phyloP scores from a whole-genome alignment of 2,797 vertebrate species.

The Cichlasoma orientale region DNA sequence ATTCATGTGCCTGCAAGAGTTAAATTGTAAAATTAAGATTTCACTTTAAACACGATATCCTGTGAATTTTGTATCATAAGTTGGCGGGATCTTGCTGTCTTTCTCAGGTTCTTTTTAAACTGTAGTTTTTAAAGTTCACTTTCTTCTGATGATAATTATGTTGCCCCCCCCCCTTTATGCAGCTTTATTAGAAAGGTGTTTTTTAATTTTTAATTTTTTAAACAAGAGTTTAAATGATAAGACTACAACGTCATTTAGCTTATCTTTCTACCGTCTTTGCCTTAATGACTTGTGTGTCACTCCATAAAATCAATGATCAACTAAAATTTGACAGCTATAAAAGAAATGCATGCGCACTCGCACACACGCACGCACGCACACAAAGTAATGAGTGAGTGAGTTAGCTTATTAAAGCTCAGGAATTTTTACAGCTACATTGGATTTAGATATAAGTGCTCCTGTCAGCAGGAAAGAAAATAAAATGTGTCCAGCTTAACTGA shows the following conservation, averaged over 20 bases:
- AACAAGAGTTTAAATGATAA: neutral
- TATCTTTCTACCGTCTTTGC: neutral
- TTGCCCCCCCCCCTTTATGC: neutral
- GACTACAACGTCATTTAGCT: too few relatives aligned
- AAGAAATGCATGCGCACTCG: neutral
- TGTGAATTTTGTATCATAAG: neutral
- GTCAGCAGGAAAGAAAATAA: slow-evolving; percentile 15
- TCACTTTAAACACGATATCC: neutral
- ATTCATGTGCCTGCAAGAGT: neutral
- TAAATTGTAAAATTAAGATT: neutral
- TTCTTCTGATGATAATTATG: neutral
- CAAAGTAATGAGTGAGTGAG: neutral
- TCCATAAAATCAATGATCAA: slow-evolving; percentile 6
- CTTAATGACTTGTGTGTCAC: neutral
- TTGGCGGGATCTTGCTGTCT: neutral
- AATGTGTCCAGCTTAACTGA: neutral
- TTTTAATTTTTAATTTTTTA: neutral
- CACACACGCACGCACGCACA: neutral
- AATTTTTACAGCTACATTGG: slow-evolving; percentile 30
- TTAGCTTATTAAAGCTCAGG: neutral
- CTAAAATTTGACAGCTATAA: neutral
- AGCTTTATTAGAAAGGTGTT: neutral
- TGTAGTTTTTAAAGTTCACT: neutral
- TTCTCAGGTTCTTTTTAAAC: neutral
- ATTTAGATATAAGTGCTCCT: neutral